Conservation (phyloP, 53 echinoderm and acorn worm species). For the Luidia sarsii region DNA sequence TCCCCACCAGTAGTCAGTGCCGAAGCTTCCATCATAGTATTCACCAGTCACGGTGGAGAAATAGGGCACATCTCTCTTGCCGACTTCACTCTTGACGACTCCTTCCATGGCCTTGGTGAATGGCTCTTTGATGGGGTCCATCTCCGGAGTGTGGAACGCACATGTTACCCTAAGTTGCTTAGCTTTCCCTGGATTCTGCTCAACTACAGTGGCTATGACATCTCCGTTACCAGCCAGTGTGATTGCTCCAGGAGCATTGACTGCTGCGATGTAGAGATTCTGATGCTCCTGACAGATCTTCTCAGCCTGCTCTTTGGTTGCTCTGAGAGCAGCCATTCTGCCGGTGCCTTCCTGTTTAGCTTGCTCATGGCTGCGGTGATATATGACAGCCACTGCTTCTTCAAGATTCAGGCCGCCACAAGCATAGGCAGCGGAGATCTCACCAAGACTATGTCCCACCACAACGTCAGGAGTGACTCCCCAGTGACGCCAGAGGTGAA, state of each 20-base stretch:
- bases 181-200: slow-evolving; percentile 80
- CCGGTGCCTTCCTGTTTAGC: slow-evolving; percentile 91
- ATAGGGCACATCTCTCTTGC: slow-evolving; percentile 66
- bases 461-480: slow-evolving; percentile 83
- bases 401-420: slow-evolving; percentile 87
- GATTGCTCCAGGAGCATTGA: slow-evolving; percentile 91
- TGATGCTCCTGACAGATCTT: slow-evolving; percentile 73
- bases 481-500: slow-evolving; percentile 82
- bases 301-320: slow-evolving; percentile 71
- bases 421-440: slow-evolving; percentile 96
- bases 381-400: slow-evolving; percentile 90
- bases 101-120: slow-evolving; percentile 82
- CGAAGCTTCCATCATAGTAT: slow-evolving; percentile 85
- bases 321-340: slow-evolving; percentile 88
- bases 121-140: slow-evolving; percentile 93
- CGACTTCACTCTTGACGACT: slow-evolving; percentile 68
- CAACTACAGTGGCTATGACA: slow-evolving; percentile 73
- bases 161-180: slow-evolving; percentile 87
- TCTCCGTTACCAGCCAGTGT: slow-evolving; percentile 81
- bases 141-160: slow-evolving; percentile 95
- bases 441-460: slow-evolving; percentile 96
- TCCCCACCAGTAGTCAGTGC: slow-evolving; percentile 90
- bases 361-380: slow-evolving; percentile 88
- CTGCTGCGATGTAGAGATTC: slow-evolving; percentile 86
- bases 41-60: slow-evolving; percentile 92